Base-by-base conservation (phyloP, 2,797 vertebrate species). In the Telmatherina bonti region DNA sequence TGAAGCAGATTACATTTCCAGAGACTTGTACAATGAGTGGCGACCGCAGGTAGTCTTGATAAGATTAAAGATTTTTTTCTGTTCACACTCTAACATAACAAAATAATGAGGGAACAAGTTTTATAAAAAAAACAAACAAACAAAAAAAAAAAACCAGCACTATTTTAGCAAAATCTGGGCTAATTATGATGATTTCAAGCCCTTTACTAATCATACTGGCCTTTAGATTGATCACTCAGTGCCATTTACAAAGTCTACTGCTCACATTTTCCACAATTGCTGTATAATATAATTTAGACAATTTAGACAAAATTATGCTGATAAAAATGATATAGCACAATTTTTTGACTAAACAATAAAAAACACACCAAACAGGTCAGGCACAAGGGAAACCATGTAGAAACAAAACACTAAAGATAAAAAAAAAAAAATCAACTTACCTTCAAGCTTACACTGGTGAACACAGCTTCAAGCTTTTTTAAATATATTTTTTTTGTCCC, bases 181-280 rank as follows among this genome's bases (percentile, higher is more conserved):
- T 81, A 62, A 85, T 82, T 74, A 79, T 35, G 43, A 29, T 15
- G 62, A 84, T 83, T 81, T 82, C 43, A 75, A 83, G 62, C 47
- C 72, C 67, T 72, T 59, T 12, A 76, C 35, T 81, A 87, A 86
- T 88, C 52, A 4, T 49, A 71, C 72, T 76, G 68, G 62, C 60
- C 67, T 77, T 10, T 58, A 78, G 76, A 85, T 86, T 75, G 84
- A 79, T 84, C 7, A 83, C 74, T 74, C 58, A 79, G 71, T 13
- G 55, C 41, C 45, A 55, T 81, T 79, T 82, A 72, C 67, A n/a
- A 73, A 58, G 60, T 73, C 83, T 64, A 53, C 45, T 43, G 62
- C 49, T 65, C 35, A 51, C 54, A 66, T 58, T 68, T 47, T 54
- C 9, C 24, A 63, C 0, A 68, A 62, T 68, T 41, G 18, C 26